These are phyloP conservation scores for Salarias fasciatus DNA, from an alignment of 2,797 vertebrate genomes.

Conservation along the genomic window DNA sequence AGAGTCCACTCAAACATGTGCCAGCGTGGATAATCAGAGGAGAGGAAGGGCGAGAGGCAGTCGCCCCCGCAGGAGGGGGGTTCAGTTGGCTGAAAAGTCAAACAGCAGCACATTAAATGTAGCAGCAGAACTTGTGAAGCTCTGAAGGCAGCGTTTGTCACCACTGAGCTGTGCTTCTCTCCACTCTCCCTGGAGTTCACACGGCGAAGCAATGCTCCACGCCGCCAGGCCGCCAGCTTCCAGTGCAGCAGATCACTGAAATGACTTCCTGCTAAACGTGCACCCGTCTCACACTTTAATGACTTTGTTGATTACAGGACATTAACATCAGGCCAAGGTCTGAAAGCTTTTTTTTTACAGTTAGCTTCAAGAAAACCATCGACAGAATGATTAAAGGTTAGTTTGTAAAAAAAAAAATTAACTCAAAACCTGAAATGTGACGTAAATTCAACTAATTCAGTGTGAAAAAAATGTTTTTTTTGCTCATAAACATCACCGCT, in stretches of 20 bases:
- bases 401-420: too few relatives aligned
- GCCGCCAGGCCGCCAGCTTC: not conserved
- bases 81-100: constrained; percentile 9
- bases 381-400: too few relatives aligned
- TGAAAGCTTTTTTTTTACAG: too few relatives aligned
- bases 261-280: constrained; percentile 1
- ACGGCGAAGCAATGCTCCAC: not conserved
- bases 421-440: too few relatives aligned
- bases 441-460: too few relatives aligned
- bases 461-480: too few relatives aligned
- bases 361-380: too few relatives aligned
- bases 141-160: constrained; percentile 2
- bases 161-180: not conserved
- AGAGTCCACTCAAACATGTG: not conserved
- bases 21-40: constrained; percentile 1
- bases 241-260: not conserved
- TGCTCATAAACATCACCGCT: too few relatives aligned
- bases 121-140: not conserved
- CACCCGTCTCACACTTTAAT: too few relatives aligned
- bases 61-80: not conserved
- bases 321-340: too few relatives aligned
- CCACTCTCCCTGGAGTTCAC: not conserved
- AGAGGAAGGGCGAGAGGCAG: too few relatives aligned
- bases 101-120: constrained; percentile 12
- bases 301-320: too few relatives aligned